Conservation (phyloP, 92 coral and sea anemone genomes). For the Phenganax marumi region DNA sequence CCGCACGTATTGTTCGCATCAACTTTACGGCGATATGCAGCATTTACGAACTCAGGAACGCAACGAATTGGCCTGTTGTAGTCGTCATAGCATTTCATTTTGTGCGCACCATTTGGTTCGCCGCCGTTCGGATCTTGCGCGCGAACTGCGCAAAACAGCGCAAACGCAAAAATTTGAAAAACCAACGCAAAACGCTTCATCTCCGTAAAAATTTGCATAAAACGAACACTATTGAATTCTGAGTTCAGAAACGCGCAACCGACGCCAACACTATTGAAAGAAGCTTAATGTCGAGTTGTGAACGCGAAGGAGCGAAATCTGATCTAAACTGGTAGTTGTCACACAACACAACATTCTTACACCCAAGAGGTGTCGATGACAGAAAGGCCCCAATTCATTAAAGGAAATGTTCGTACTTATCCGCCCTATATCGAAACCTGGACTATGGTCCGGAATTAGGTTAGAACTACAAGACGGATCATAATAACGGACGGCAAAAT, state of each 20-base stretch:
- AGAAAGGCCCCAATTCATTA: slow-evolving; percentile 35
- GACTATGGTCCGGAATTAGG: neutral
- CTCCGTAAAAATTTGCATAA: neutral
- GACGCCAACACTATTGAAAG: neutral
- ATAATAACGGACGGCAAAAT: too few relatives aligned
- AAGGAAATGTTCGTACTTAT: slow-evolving; percentile 33
- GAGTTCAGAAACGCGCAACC: neutral
- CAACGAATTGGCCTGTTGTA: slow-evolving; percentile 62
- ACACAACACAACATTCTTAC: slow-evolving; percentile 35
- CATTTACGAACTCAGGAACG: slow-evolving; percentile 92
- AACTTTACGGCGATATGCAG: slow-evolving; percentile 75
- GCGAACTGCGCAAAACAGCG: slow-evolving; percentile 33
- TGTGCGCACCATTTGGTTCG: slow-evolving; percentile 34
- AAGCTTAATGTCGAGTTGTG: slow-evolving; percentile 4
- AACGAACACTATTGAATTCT: neutral
- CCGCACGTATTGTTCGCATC: slow-evolving; percentile 92
- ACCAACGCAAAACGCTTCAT: slow-evolving; percentile 6
- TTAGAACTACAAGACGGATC: too few relatives aligned
- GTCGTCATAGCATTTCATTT: slow-evolving; percentile 60
- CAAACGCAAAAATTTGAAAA: slow-evolving; percentile 11
- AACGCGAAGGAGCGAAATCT: slow-evolving; percentile 34
- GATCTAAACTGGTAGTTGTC: slow-evolving; percentile 37
- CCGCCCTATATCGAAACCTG: neutral
- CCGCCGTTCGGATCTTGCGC: slow-evolving; percentile 34
- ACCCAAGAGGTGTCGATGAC: slow-evolving; percentile 38